Conservation (phyloP, 2,113 vertebrate species). For the Athene noctua region DNA sequence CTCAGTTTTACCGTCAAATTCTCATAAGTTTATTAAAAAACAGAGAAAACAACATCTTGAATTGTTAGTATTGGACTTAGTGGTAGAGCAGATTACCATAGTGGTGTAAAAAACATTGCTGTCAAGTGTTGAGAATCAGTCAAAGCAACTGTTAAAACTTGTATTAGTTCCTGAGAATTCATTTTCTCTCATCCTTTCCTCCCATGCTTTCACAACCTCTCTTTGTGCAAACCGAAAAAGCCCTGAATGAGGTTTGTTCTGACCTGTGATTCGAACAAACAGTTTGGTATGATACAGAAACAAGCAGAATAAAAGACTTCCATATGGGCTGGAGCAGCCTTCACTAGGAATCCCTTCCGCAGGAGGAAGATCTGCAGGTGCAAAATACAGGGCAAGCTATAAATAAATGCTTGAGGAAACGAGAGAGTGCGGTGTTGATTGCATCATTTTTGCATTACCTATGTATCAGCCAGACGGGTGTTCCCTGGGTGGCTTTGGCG, state of each 20-base stretch:
- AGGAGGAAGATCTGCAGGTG: neutral
- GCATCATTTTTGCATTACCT: neutral
- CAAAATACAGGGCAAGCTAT: neutral
- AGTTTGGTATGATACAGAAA: neutral
- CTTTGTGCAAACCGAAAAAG: neutral
- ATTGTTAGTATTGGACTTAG: neutral
- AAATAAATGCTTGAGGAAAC: neutral
- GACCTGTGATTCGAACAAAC: neutral
- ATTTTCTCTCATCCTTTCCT: neutral
- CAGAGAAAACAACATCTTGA: neutral
- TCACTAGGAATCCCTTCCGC: neutral
- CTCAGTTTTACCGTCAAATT: neutral
- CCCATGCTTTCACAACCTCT: neutral
- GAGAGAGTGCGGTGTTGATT: accelerated
- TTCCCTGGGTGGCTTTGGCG: neutral
- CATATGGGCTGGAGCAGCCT: neutral
- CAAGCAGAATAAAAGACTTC: accelerated
- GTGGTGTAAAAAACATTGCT: neutral
- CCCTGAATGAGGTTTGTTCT: neutral
- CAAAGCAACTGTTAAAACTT: neutral
- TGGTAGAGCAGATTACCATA: neutral
- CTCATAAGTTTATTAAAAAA: neutral
- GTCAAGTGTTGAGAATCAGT: neutral
- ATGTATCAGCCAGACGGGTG: accelerated
- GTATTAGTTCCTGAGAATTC: neutral